Evolutionary conservation across 2,113 vertebrate species (phyloP).

Genomic region (Polypterus senegalus): DNA sequence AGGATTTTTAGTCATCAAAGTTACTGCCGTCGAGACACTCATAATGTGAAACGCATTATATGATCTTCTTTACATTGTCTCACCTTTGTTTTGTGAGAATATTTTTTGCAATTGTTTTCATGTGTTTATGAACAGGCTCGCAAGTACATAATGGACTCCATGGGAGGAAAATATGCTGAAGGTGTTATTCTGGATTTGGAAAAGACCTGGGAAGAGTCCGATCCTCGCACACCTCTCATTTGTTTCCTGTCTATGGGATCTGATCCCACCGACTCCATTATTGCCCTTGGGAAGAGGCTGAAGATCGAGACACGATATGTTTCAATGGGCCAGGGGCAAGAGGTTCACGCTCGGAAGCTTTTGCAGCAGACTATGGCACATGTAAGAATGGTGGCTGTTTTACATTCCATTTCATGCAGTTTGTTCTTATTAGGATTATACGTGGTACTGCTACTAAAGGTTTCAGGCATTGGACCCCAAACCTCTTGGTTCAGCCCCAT

Average conservation of each 20-base stretch:
- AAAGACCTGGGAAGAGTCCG: conserved; percentile 84
- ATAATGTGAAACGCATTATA: too few species aligned
- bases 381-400: conserved; percentile 40
- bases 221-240: conserved; percentile 73
- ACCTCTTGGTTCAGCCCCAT: too few species aligned
- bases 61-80: too few species aligned
- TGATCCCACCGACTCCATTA: conserved; percentile 85
- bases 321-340: conserved; percentile 95
- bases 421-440: too few species aligned
- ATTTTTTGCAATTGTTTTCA: not conserved
- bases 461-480: too few species aligned
- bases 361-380: conserved; percentile 77
- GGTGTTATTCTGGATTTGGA: conserved; percentile 79
- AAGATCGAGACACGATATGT: conserved; percentile 73
- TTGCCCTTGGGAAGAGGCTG: conserved; percentile 71
- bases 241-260: conserved; percentile 93
- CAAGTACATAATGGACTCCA: conserved; percentile 74
- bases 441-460: too few species aligned
- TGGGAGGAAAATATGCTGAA: conserved; percentile 77
- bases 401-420: too few species aligned
- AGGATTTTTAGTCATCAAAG: too few species aligned
- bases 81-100: too few species aligned
- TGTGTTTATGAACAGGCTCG: conserved; percentile 58
- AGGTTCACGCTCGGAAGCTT: conserved; percentile 78
- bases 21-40: too few species aligned